Evolutionary conservation across 2,888 invertebrate species (phyloP).

Genomic region (Nomada ferruginata): DNA sequence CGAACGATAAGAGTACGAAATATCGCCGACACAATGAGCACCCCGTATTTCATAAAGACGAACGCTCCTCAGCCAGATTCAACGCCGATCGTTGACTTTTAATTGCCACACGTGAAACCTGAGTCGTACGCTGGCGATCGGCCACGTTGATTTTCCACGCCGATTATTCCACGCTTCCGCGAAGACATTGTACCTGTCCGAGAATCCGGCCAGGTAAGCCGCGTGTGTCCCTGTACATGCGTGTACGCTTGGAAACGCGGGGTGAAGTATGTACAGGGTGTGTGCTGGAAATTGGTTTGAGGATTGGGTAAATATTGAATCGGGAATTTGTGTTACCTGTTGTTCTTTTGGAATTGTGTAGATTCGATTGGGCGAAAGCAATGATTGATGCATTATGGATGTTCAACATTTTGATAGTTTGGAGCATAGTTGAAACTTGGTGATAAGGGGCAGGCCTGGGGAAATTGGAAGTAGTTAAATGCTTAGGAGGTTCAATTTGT

Average conservation of each 20-base stretch:
- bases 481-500: too few species aligned
- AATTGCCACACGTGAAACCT: conserved; percentile 57
- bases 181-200: conserved; percentile 43
- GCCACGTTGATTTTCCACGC: conserved; percentile 58
- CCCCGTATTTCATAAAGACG: conserved; percentile 52
- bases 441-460: too few species aligned
- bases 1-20: conserved; percentile 40
- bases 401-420: too few species aligned
- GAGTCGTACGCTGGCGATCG: conserved; percentile 48
- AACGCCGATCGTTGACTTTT: conserved; percentile 60
- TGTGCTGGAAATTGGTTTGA: background rate
- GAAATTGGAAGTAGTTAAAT: too few species aligned
- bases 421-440: too few species aligned
- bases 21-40: conserved; percentile 33
- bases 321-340: too few species aligned
- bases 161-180: conserved; percentile 44
- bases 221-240: background rate
- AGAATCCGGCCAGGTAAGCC: conserved; percentile 20
- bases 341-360: too few species aligned
- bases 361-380: too few species aligned
- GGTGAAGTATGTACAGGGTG: background rate
- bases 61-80: conserved; percentile 40
- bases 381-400: too few species aligned
- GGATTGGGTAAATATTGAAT: too few species aligned
- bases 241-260: background rate